phyloP scores from a whole-genome alignment of 2,113 vertebrate genomes.

The Crotalus horridus region DNA sequence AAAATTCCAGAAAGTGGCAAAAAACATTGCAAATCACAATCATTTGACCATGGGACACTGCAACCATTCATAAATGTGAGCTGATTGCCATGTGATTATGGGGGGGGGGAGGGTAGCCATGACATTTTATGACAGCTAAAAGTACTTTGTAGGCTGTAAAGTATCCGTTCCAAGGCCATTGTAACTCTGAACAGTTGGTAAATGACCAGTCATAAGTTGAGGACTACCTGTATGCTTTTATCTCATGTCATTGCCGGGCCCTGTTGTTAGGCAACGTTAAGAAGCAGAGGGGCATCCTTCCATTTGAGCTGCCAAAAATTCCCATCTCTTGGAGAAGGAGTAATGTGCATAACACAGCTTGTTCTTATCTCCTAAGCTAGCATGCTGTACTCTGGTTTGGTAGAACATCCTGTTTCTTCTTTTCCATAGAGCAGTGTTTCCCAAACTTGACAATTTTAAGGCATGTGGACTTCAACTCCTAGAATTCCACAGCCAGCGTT shows the following conservation, averaged over 20 bases:
- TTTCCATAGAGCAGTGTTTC: background rate
- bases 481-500: no score
- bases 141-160: background rate
- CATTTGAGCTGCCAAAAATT: background rate
- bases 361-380: background rate
- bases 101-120: rapidly evolving
- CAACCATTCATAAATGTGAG: background rate
- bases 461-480: no score
- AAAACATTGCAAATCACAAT: background rate
- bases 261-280: background rate
- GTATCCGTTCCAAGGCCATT: background rate
- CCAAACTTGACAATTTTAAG: no score
- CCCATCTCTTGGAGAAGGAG: background rate
- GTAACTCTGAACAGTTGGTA: background rate
- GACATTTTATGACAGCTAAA: background rate
- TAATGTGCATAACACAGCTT: background rate
- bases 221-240: background rate
- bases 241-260: background rate
- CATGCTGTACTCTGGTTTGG: background rate
- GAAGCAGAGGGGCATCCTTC: background rate
- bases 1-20: background rate
- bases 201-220: background rate
- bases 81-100: background rate
- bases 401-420: background rate
- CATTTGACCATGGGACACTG: background rate